Conservation (phyloP, 2,797 vertebrate genomes). For the Microctenopoma stevenorrisi region DNA sequence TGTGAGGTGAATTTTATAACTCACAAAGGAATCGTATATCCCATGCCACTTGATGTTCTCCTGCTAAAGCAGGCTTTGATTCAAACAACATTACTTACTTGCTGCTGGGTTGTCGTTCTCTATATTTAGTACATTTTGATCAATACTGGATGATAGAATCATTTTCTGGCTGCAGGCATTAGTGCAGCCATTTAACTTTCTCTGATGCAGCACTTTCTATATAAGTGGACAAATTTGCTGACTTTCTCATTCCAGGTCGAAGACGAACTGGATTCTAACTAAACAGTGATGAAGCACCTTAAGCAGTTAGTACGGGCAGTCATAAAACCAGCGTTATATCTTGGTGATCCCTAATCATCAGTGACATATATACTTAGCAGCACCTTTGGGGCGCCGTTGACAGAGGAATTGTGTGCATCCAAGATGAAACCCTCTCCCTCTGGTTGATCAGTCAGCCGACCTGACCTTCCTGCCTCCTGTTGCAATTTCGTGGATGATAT, state of each 20-base stretch:
- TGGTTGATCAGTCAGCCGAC: constrained; percentile 43
- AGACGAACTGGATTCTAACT: constrained; percentile 77
- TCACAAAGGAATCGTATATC: constrained; percentile 13
- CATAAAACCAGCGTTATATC: constrained; percentile 59
- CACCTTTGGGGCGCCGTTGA: constrained; percentile 53
- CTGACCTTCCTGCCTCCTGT: constrained; percentile 54
- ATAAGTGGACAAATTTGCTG: constrained; percentile 71
- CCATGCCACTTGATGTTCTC: not conserved
- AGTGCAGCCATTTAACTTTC: constrained; percentile 64
- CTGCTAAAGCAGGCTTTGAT: constrained; percentile 23
- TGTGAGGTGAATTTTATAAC: not conserved
- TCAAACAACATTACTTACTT: constrained; percentile 14
- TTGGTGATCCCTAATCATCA: constrained; percentile 63
- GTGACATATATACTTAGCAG: constrained; percentile 70
- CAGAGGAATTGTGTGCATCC: constrained; percentile 42
- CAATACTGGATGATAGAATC: constrained; percentile 55
- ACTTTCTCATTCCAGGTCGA: constrained; percentile 65
- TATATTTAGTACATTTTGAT: constrained; percentile 65
- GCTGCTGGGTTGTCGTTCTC: constrained; percentile 29
- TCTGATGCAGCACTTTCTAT: constrained; percentile 78
- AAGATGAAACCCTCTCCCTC: constrained; percentile 42
- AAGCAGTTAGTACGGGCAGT: constrained; percentile 66
- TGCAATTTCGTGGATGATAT: constrained; percentile 57
- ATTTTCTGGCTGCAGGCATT: constrained; percentile 61
- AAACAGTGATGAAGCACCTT: constrained; percentile 78